phyloP scores from a whole-genome alignment of 2,113 vertebrate species.

The Butorides virescens region DNA sequence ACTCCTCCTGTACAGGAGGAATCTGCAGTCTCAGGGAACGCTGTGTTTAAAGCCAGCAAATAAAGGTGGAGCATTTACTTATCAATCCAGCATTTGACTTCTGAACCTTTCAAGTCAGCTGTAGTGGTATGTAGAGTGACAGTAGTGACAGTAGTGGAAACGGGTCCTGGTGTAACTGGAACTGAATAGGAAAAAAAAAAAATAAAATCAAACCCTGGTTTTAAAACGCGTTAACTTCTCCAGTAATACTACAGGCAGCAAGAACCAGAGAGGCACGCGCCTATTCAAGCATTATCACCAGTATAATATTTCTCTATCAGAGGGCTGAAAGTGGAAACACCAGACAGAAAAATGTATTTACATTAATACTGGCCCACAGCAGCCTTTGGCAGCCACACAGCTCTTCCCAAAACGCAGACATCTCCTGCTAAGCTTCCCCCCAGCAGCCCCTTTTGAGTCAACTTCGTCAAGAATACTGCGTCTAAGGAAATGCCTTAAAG shows the following conservation, averaged over 20 bases:
- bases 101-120: background rate
- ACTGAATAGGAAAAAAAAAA: background rate
- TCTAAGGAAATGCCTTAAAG: background rate
- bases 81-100: background rate
- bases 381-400: background rate
- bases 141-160: background rate
- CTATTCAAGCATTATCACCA: background rate
- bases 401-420: background rate
- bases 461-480: background rate
- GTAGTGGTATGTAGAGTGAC: background rate
- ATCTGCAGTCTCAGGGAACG: background rate
- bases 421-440: background rate
- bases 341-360: background rate
- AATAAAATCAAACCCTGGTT: background rate
- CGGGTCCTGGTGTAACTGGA: background rate
- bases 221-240: fast-evolving
- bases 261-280: too few relatives aligned
- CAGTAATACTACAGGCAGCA: background rate
- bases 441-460: background rate
- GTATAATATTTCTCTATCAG: background rate
- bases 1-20: background rate
- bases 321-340: background rate
- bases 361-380: background rate
- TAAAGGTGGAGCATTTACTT: background rate
- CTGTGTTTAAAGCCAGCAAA: background rate